Conservation (phyloP, 2,888 invertebrate species). For the Tridacna crocea region DNA sequence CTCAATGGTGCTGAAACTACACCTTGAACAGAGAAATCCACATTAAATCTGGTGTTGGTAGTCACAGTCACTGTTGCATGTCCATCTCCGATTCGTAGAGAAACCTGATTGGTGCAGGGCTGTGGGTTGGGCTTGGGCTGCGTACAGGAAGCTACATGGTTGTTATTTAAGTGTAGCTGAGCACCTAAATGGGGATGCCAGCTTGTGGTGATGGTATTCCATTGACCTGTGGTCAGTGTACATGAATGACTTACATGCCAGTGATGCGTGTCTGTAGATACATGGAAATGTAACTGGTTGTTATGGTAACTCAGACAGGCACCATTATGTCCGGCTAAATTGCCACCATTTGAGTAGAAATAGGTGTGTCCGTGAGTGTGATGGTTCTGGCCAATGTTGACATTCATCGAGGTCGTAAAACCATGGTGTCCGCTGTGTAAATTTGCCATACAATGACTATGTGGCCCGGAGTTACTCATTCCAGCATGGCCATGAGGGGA, state of each 20-base stretch:
- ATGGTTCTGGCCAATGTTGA: constrained; percentile 49
- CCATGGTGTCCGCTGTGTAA: constrained; percentile 51
- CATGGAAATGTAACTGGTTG: constrained; percentile 44
- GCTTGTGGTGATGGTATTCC: constrained; percentile 45
- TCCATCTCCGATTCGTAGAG: constrained; percentile 43
- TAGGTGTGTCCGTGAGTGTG: constrained; percentile 38
- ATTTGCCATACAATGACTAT: constrained; percentile 51
- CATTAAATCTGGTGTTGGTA: constrained; percentile 17
- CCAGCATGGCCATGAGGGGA: constrained; percentile 13
- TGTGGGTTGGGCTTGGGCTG: constrained; percentile 27
- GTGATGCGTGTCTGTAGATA: constrained; percentile 44
- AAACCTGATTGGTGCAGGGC: constrained; percentile 24
- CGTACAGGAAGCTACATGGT: constrained; percentile 37
- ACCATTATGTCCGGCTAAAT: constrained; percentile 48
- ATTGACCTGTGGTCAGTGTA: constrained; percentile 21
- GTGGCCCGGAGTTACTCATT: constrained; percentile 6
- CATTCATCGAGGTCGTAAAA: constrained; percentile 55
- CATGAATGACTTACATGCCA: constrained; percentile 37
- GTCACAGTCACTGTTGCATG: constrained; percentile 3
- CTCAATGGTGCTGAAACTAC: constrained; percentile 24
- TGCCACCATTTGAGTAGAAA: constrained; percentile 55
- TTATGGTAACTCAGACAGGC: constrained; percentile 50
- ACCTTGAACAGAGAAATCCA: constrained; percentile 47
- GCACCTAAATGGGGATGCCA: constrained; percentile 59
- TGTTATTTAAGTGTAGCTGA: constrained; percentile 46